A percentile compares a stretch with the other conserved stretches of the same genome.
Evolutionary conservation across 1,140 invertebrate species (phyloP).

Genomic region (Ceratitis capitata): DNA sequence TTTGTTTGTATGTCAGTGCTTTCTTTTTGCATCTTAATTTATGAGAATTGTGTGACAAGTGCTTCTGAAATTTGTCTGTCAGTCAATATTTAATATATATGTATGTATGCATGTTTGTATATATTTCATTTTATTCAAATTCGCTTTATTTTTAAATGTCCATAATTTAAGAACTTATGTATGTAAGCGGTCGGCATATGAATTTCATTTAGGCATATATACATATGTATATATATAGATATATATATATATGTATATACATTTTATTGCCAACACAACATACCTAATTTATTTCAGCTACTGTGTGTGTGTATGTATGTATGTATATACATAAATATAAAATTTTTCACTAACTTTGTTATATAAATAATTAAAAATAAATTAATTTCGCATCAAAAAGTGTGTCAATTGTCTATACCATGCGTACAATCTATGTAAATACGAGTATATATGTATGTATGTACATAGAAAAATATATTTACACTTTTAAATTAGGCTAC

Average conservation of each 20-base stretch:
- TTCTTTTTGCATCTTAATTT: not conserved
- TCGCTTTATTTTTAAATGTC: not conserved
- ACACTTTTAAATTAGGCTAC: too few species aligned
- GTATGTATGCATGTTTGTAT: not conserved
- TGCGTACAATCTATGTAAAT: not conserved
- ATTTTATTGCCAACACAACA: not conserved
- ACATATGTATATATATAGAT: not conserved
- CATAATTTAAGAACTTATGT: not conserved
- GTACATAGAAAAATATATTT: not conserved
- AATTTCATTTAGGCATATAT: not conserved
- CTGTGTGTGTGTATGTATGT: not conserved
- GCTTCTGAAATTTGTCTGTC: not conserved
- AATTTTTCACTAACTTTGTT: not conserved
- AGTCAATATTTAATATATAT: not conserved
- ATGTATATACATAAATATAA: not conserved
- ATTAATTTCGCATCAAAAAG: not conserved
- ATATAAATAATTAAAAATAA: not conserved
- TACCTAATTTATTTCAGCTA: too few species aligned
- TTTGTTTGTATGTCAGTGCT: too few species aligned
- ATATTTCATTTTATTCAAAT: not conserved
- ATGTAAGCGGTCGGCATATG: not conserved
- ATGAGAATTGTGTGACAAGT: not conserved
- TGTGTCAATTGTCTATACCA: not conserved
- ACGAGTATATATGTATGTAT: not conserved
- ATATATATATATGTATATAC: not conserved